Evolutionary conservation across 2,888 invertebrate species (phyloP).

Genomic region (Bimastos eiseni): DNA sequence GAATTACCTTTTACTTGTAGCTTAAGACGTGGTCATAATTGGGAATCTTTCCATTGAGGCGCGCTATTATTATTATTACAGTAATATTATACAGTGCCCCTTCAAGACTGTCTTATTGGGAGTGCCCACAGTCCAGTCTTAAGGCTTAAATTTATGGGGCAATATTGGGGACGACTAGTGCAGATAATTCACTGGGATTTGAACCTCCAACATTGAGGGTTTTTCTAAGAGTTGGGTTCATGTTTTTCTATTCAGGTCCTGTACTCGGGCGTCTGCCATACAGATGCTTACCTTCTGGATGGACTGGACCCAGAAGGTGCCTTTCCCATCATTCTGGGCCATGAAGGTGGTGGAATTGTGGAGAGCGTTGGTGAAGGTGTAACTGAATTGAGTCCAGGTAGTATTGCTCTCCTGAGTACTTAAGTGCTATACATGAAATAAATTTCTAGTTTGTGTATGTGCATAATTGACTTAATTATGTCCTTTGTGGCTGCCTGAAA

Average conservation of each 20-base stretch:
- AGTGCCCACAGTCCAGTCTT: no score
- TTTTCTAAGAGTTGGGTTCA: not conserved
- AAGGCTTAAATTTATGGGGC: not conserved
- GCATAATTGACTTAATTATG: not conserved
- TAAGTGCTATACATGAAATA: not conserved
- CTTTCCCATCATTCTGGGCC: conserved; percentile 85
- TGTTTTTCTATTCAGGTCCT: conserved; percentile 54
- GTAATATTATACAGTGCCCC: no score
- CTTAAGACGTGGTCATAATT: no score
- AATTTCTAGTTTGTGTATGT: not conserved
- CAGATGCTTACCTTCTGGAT: conserved; percentile 65
- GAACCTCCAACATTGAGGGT: not conserved
- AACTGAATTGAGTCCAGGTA: conserved; percentile 73
- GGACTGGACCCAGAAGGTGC: conserved; percentile 61
- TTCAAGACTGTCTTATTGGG: no score
- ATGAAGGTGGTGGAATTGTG: conserved; percentile 92
- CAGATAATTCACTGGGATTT: not conserved
- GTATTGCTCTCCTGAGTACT: not conserved
- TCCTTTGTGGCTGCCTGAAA: no score
- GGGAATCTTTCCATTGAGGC: no score
- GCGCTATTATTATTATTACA: no score
- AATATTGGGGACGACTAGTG: not conserved
- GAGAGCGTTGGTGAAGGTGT: conserved; percentile 94
- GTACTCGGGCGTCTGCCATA: conserved; percentile 68
- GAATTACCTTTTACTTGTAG: no score